Percentiles rank a stretch among this genome's conserved stretches.
phyloP scores from a whole-genome alignment of 2,797 vertebrate genomes.

The Macropodus opercularis region DNA sequence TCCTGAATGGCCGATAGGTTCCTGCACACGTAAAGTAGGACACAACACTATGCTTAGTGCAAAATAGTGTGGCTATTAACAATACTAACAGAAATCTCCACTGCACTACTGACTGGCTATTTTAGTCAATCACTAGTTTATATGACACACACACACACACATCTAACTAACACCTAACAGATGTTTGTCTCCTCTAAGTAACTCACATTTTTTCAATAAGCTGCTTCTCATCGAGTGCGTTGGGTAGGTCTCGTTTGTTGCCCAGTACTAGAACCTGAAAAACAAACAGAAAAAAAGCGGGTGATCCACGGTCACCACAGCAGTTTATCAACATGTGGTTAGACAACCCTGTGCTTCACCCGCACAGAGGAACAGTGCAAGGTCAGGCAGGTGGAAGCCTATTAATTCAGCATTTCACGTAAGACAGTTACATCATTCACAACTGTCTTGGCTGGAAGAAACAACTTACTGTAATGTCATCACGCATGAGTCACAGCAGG shows the following conservation, averaged over 20 bases:
- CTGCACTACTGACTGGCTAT: no score
- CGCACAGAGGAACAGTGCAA: not conserved
- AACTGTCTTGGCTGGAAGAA: slow-evolving; percentile 2
- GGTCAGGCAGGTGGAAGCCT: slow-evolving; percentile 3
- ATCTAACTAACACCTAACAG: no score
- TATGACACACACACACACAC: no score
- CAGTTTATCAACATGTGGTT: slow-evolving; percentile 9
- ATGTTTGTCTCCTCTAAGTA: no score
- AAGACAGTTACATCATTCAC: slow-evolving; percentile 14
- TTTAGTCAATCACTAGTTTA: no score
- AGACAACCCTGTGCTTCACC: not conserved
- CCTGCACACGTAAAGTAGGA: slow-evolving; percentile 62
- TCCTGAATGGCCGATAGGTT: slow-evolving; percentile 89
- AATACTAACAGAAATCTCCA: no score
- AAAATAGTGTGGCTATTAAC: no score
- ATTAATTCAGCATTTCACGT: slow-evolving; percentile 26
- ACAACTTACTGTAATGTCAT: slow-evolving; percentile 22
- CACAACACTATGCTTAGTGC: not conserved
- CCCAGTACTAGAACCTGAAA: slow-evolving; percentile 95
- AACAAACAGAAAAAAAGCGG: not conserved
- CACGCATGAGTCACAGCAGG: slow-evolving; percentile 25
- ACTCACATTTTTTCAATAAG: slow-evolving; percentile 99
- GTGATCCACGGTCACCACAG: slow-evolving; percentile 10
- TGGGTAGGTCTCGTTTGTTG: slow-evolving; percentile 95
- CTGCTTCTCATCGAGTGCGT: slow-evolving; percentile 97